Conservation (phyloP, 2,113 vertebrate genomes). For the Phycodurus eques region DNA sequence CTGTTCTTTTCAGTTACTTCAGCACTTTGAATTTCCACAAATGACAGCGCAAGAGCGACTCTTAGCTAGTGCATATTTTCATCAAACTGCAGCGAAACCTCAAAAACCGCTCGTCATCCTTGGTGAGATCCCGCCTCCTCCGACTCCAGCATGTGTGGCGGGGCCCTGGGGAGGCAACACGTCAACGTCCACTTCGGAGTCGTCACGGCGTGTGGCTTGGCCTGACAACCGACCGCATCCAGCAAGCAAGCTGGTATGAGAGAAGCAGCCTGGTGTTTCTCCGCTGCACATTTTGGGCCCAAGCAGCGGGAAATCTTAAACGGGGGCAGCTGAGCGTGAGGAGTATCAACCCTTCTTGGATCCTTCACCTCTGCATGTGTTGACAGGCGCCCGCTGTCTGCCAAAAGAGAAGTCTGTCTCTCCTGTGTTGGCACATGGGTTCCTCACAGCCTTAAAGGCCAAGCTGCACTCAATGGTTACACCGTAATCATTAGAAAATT, state of each 20-base stretch:
- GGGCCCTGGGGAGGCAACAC: slow-evolving; percentile 2
- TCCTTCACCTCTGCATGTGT: slow-evolving; percentile 46
- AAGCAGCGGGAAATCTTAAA: slow-evolving; percentile 27
- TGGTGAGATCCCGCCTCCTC: slow-evolving; percentile 23
- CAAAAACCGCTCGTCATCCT: slow-evolving; percentile 55
- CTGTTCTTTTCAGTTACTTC: slow-evolving; percentile 40
- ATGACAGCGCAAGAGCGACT: slow-evolving; percentile 54
- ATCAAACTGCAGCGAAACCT: slow-evolving; percentile 50
- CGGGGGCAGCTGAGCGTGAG: slow-evolving; percentile 23
- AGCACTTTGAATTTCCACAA: slow-evolving; percentile 60
- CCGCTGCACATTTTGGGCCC: slow-evolving; percentile 30
- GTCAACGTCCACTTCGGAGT: slow-evolving; percentile 30
- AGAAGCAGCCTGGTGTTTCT: slow-evolving; percentile 5
- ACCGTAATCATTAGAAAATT: slow-evolving; percentile 17
- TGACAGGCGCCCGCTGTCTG: slow-evolving; percentile 46
- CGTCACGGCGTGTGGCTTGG: slow-evolving; percentile 25
- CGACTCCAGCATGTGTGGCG: slow-evolving; percentile 11
- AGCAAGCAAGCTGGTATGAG: slow-evolving; percentile 13
- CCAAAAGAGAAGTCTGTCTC: slow-evolving; percentile 32
- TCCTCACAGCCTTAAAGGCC: not conserved
- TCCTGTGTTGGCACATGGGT: slow-evolving; percentile 30
- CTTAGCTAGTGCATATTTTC: slow-evolving; percentile 52
- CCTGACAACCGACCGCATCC: slow-evolving; percentile 28
- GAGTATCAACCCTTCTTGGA: slow-evolving; percentile 27
- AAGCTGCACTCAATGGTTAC: slow-evolving; percentile 6